Conservation (phyloP, 2,113 vertebrate genomes). For the Drymodes brunneopygia region DNA sequence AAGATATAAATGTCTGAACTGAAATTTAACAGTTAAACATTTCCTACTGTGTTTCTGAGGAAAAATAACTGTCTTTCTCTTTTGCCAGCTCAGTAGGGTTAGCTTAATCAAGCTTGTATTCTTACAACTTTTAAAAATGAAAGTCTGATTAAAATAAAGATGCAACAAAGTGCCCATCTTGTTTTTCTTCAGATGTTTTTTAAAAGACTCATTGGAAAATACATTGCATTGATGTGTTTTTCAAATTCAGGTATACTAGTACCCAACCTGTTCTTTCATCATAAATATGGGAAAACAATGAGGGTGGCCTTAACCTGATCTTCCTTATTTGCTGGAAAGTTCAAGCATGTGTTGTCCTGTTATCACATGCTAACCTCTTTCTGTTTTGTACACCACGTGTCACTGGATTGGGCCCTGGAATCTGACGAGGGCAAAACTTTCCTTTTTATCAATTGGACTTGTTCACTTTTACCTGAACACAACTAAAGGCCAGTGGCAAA, state of each 20-base stretch:
- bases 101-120: background rate
- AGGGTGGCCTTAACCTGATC: background rate
- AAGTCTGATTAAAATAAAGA: background rate
- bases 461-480: background rate
- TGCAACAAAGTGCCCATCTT: background rate
- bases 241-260: background rate
- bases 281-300: background rate
- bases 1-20: background rate
- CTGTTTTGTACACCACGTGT: background rate
- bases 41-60: background rate
- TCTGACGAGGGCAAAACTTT: background rate
- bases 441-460: background rate
- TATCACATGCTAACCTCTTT: background rate
- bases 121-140: background rate
- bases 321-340: background rate
- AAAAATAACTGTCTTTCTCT: background rate
- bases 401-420: background rate
- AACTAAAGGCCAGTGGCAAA: background rate
- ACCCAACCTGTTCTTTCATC: background rate
- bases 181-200: background rate
- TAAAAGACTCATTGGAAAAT: background rate
- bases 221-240: accelerated
- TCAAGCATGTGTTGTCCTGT: background rate
- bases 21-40: background rate
- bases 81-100: background rate